Conservation (phyloP, 1,140 invertebrate species). For the Drosophila paulistorum region DNA sequence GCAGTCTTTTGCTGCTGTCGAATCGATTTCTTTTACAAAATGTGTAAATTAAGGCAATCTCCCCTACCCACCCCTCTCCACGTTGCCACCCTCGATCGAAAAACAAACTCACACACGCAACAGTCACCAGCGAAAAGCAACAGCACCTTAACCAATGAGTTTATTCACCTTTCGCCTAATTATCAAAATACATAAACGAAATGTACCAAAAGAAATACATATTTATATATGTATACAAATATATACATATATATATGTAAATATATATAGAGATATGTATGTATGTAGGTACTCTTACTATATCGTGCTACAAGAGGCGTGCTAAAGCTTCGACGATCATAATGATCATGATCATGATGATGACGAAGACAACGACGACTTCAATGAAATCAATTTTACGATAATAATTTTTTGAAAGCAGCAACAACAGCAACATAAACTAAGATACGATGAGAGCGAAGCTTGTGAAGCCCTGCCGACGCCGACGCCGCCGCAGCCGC, state of each 20-base stretch:
- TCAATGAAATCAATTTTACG: constrained; percentile 82
- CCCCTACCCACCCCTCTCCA: background rate
- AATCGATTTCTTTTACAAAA: constrained; percentile 74
- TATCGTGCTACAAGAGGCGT: constrained; percentile 50
- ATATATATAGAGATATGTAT: constrained; percentile 14
- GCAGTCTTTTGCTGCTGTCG: constrained; percentile 30
- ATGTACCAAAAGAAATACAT: constrained; percentile 41
- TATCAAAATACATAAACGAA: constrained; percentile 79
- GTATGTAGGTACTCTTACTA: constrained; percentile 8
- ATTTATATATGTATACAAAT: constrained; percentile 20
- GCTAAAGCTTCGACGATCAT: constrained; percentile 46
- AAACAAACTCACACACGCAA: constrained; percentile 25
- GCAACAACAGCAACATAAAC: constrained; percentile 32
- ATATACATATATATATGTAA: constrained; percentile 15
- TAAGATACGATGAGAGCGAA: constrained; percentile 17
- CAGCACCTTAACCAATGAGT: constrained; percentile 52
- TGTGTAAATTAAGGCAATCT: constrained; percentile 63
- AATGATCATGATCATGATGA: constrained; percentile 18
- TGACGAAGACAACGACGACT: constrained; percentile 51
- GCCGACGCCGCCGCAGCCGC: too few species aligned
- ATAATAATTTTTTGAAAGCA: constrained; percentile 76
- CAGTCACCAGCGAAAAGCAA: constrained; percentile 28
- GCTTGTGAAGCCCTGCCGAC: constrained; percentile 64
- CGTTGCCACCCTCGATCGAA: background rate
- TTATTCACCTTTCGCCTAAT: constrained; percentile 81